phyloP scores from a whole-genome alignment of 2,888 invertebrate species.

The Hirtodrosophila confusa region DNA sequence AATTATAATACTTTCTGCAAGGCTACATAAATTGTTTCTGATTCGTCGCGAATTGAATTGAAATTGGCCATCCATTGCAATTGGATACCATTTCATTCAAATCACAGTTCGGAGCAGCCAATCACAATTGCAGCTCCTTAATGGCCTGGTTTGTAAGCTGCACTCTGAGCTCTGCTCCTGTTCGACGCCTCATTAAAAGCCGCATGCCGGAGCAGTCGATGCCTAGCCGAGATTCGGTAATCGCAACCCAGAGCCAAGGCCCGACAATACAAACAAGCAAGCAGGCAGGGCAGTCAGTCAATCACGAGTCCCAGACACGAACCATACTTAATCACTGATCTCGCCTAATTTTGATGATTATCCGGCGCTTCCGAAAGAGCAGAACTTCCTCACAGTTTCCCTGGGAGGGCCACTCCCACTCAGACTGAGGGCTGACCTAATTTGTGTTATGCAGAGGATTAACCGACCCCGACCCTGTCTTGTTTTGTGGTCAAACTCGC shows the following conservation, averaged over 20 bases:
- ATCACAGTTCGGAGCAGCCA: constrained; percentile 4
- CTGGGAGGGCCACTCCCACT: constrained; percentile 29
- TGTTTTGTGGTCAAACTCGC: constrained; percentile 66
- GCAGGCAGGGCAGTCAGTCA: constrained; percentile 36
- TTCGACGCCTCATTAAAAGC: constrained; percentile 41
- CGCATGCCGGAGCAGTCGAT: constrained; percentile 34
- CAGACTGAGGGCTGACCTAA: constrained; percentile 63
- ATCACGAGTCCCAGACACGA: constrained; percentile 54
- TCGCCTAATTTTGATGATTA: constrained; percentile 70
- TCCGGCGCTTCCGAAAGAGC: constrained; percentile 68
- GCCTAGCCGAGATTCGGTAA: constrained; percentile 44
- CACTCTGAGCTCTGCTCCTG: constrained; percentile 22
- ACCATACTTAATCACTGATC: constrained; percentile 50
- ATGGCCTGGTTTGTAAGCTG: constrained; percentile 6
- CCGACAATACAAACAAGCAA: constrained; percentile 7
- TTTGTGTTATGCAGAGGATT: constrained; percentile 60
- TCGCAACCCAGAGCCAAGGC: constrained; percentile 18
- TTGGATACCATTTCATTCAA: not conserved
- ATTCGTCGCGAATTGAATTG: too few species aligned
- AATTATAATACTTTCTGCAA: too few species aligned
- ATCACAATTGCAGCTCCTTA: constrained; percentile 9
- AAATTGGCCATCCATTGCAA: too few species aligned
- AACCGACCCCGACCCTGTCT: constrained; percentile 51
- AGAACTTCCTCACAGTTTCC: constrained; percentile 37
- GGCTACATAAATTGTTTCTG: not conserved